phyloP scores from a whole-genome alignment of 2,888 invertebrate species.

The Blomia tropicalis region DNA sequence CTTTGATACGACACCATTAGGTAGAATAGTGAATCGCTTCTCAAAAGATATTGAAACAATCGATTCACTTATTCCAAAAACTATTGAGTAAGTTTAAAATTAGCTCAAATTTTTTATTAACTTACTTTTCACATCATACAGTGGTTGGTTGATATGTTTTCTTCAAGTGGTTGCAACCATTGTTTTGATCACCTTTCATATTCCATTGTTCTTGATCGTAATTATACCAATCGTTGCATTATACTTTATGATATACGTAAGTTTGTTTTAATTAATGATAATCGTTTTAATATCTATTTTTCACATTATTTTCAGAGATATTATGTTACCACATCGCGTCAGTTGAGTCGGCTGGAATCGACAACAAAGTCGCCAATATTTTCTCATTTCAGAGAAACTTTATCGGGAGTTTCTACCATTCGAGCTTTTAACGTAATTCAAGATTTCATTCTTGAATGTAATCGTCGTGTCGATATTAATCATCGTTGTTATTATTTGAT shows the following conservation, averaged over 20 bases:
- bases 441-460: slow-evolving; percentile 71
- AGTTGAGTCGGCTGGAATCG: slow-evolving; percentile 79
- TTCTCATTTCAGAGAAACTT: slow-evolving; percentile 49
- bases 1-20: slow-evolving; percentile 57
- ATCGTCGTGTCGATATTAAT: slow-evolving; percentile 73
- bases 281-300: slow-evolving; percentile 39
- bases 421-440: slow-evolving; percentile 64
- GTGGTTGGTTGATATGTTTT: background rate
- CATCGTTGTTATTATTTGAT: slow-evolving; percentile 38
- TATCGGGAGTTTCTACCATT: slow-evolving; percentile 61
- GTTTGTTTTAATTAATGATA: background rate
- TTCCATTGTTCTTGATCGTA: slow-evolving; percentile 34
- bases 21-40: slow-evolving; percentile 52
- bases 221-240: slow-evolving; percentile 34
- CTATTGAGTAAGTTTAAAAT: slow-evolving; percentile 3
- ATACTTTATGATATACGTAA: slow-evolving; percentile 34
- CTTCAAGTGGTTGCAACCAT: background rate
- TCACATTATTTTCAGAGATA: slow-evolving; percentile 52
- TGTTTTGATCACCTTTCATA: slow-evolving; percentile 27
- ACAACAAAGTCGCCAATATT: slow-evolving; percentile 47
- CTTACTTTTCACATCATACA: background rate
- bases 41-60: slow-evolving; percentile 50
- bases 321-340: slow-evolving; percentile 82
- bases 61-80: slow-evolving; percentile 50
- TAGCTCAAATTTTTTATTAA: background rate